phyloP scores from a whole-genome alignment of 2,888 invertebrate genomes.

The Andrena flavipes region DNA sequence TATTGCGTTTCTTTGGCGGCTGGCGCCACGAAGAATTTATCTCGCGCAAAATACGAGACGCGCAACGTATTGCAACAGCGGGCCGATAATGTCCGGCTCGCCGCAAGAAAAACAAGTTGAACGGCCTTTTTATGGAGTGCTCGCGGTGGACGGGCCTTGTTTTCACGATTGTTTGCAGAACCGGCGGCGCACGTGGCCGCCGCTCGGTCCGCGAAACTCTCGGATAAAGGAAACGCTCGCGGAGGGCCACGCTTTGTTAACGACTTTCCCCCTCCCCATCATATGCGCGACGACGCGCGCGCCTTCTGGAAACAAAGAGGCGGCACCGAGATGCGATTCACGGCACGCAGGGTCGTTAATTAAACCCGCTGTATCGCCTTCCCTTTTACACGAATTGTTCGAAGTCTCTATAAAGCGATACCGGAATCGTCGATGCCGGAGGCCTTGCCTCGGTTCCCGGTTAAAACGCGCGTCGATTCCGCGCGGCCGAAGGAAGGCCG shows the following conservation, averaged over 20 bases:
- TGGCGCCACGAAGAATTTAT: slow-evolving; percentile 36
- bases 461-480: slow-evolving; percentile 10
- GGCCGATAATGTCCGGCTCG: slow-evolving; percentile 69
- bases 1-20: not conserved
- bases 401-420: slow-evolving; percentile 50
- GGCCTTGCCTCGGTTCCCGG: slow-evolving; percentile 29
- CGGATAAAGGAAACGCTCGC: not conserved
- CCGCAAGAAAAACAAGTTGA: slow-evolving; percentile 78
- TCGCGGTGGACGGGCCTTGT: slow-evolving; percentile 33
- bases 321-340: slow-evolving; percentile 29
- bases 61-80: slow-evolving; percentile 69
- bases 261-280: not conserved
- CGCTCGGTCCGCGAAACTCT: not conserved
- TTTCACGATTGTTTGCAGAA: slow-evolving; percentile 14
- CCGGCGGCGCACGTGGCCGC: slow-evolving; percentile 8
- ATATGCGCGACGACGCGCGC: slow-evolving; percentile 8
- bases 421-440: slow-evolving; percentile 51
- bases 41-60: slow-evolving; percentile 57
- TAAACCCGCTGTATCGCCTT: slow-evolving; percentile 1
- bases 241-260: not conserved
- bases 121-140: slow-evolving; percentile 65
- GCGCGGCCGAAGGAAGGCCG: slow-evolving; percentile 42
- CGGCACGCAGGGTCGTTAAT: slow-evolving; percentile 21
- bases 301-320: slow-evolving; percentile 14
- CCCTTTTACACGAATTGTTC: slow-evolving; percentile 28